Base-by-base conservation (phyloP, 2,888 invertebrate species). In the Pheosia gnoma region DNA sequence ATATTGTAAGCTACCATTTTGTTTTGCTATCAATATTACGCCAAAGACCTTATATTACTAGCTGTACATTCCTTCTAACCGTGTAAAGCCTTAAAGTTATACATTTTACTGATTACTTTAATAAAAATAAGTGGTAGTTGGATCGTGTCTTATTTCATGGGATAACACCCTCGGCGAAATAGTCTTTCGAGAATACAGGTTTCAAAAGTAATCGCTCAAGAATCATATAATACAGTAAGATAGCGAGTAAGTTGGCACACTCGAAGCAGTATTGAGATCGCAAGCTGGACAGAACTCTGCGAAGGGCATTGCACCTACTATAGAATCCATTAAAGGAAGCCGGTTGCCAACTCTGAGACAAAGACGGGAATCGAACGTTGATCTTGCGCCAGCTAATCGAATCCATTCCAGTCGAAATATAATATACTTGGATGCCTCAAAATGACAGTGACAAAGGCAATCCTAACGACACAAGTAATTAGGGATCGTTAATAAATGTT, bases 261-360 rank as follows among this genome's bases (percentile, higher is more conserved):
- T 13, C 13, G 41, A 13, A 13, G 41, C 25, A 41, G 9, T 13
- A 56, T 56, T 56, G 55, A 39, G 11, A 56, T 39, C 39, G 41
- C 41, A 56, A n/a, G 45, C 45, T 25, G 57, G 43, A 10, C 45
- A 45, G 43, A n/a, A 7, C n/a, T 8, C 57, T 43, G 7, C 43
- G 45, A 57, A 57, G 57, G 57, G 57, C 57, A 45, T 57, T 57
- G 57, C 45, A 57, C 57, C 36, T 57, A n/a, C 45, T 9, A 57
- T 36, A 10, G 43, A 57, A 4, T 25, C 57, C 57, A 57, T 57
- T 57, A 57, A 9, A 36, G 57, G 25, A 55, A 39, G 41, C 25
- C 57, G 45, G 57, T 57, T 57, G 57, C 57, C 57, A 57, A 57
- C 55, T 39, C 13, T n/a, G 55, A 55, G 11, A 55, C 38, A 53